phyloP scores from a whole-genome alignment of 2,113 vertebrate genomes.

The Myodes glareolus region DNA sequence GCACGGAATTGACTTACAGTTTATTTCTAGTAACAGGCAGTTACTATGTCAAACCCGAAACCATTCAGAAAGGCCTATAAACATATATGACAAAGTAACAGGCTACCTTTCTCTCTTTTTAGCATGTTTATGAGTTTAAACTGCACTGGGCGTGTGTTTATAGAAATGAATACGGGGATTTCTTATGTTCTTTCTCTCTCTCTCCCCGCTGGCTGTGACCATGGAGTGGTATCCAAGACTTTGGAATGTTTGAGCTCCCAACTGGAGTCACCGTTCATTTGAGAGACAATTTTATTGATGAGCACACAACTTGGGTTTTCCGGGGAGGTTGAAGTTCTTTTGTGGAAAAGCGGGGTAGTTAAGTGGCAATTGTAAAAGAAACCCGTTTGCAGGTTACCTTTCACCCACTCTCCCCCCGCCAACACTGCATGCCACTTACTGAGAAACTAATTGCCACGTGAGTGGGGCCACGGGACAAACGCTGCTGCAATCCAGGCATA shows the following conservation, averaged over 20 bases:
- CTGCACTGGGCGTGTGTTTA: conserved; percentile 68
- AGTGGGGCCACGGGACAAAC: conserved; percentile 81
- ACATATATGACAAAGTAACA: conserved; percentile 89
- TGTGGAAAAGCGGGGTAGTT: conserved; percentile 74
- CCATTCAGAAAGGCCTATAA: conserved; percentile 89
- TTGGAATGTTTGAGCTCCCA: conserved; percentile 54
- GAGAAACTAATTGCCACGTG: conserved; percentile 86
- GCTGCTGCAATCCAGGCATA: conserved; percentile 77
- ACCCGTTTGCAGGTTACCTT: conserved; percentile 69
- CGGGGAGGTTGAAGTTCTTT: conserved; percentile 80
- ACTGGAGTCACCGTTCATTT: conserved; percentile 27
- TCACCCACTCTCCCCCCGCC: conserved; percentile 22
- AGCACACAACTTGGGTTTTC: conserved; percentile 55
- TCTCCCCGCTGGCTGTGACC: background rate
- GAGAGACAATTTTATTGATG: conserved; percentile 52
- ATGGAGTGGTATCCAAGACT: conserved; percentile 18
- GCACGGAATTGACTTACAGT: conserved; percentile 91
- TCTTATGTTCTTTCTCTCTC: background rate
- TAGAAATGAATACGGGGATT: conserved; percentile 78
- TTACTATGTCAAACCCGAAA: conserved; percentile 90
- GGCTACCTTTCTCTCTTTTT: conserved; percentile 86
- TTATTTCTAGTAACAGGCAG: conserved; percentile 91
- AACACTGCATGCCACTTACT: conserved; percentile 80
- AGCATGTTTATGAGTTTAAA: conserved; percentile 87
- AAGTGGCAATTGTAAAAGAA: conserved; percentile 75